phyloP scores from a whole-genome alignment of 1,140 invertebrate species.

The Musca vetustissima region DNA sequence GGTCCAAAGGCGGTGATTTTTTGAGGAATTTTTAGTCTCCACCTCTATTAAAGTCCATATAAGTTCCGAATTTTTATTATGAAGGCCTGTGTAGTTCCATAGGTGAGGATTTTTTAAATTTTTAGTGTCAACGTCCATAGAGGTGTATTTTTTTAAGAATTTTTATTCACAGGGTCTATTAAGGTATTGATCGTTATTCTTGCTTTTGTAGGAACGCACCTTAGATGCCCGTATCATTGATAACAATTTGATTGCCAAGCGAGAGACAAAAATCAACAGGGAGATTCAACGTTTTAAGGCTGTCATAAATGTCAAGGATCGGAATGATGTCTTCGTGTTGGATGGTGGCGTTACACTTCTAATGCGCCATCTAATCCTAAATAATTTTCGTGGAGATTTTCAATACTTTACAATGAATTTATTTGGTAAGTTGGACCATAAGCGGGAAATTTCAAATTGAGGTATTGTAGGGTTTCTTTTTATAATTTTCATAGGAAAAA shows the following conservation, averaged over 20 bases:
- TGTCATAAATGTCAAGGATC: conserved; percentile 44
- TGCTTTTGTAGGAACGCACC: conserved; percentile 33
- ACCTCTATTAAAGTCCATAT: too few relatives aligned
- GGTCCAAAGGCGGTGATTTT: too few relatives aligned
- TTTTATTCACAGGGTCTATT: too few relatives aligned
- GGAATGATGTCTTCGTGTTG: conserved; percentile 43
- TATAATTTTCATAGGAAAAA: conserved; percentile 29
- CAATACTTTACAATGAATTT: conserved; percentile 51
- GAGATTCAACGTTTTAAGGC: conserved; percentile 47
- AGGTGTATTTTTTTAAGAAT: too few relatives aligned
- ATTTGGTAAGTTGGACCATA: conserved; percentile 30
- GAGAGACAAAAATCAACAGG: conserved; percentile 44
- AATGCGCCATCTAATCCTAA: conserved; percentile 43
- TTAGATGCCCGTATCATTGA: conserved; percentile 44
- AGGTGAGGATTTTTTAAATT: too few relatives aligned
- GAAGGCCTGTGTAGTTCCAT: too few relatives aligned
- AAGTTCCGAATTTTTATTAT: too few relatives aligned
- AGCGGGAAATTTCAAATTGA: too few relatives aligned
- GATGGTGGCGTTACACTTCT: conserved; percentile 48
- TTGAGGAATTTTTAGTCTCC: too few relatives aligned
- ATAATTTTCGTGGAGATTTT: conserved; percentile 43
- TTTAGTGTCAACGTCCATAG: too few relatives aligned
- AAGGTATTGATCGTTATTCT: neutral
- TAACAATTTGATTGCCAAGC: conserved; percentile 39
- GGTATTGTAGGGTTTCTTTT: too few relatives aligned